A percentile compares a stretch with the other conserved stretches of the same genome.
phyloP scores from a whole-genome alignment of 2,888 invertebrate genomes.

The Thera obeliscata region DNA sequence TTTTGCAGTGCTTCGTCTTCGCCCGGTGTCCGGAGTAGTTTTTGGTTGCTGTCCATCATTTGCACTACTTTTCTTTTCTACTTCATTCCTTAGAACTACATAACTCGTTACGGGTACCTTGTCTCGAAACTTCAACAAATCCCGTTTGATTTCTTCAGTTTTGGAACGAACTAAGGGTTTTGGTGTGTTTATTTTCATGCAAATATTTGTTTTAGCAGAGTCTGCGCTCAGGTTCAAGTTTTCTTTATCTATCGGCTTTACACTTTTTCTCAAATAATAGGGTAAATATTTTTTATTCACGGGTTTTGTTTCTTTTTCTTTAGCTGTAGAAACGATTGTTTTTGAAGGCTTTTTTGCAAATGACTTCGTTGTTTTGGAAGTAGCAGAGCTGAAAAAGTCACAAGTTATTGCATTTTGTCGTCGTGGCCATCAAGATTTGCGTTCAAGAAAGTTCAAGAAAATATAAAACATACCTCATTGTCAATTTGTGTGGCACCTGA shows the following conservation, averaged over 20 bases:
- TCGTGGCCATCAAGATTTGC: conserved; percentile 30
- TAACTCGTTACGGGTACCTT: conserved; percentile 52
- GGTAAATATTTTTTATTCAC: conserved; percentile 55
- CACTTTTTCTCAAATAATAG: conserved; percentile 50
- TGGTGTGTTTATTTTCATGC: conserved; percentile 38
- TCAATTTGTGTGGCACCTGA: conserved; percentile 59
- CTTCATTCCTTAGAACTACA: conserved; percentile 61
- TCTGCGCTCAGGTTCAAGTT: conserved; percentile 46
- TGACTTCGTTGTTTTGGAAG: conserved; percentile 52
- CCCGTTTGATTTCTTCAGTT: conserved; percentile 52
- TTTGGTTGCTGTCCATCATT: conserved; percentile 44
- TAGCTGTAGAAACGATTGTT: conserved; percentile 34
- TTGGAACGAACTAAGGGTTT: conserved; percentile 42
- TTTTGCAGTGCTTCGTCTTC: conserved; percentile 40
- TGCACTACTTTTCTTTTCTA: conserved; percentile 50
- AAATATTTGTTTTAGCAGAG: conserved; percentile 37
- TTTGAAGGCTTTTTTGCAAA: conserved; percentile 45
- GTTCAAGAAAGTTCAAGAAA: not conserved
- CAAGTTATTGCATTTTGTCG: conserved; percentile 21
- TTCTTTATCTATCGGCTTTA: conserved; percentile 36
- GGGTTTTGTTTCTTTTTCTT: conserved; percentile 35
- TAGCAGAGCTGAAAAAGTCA: conserved; percentile 50
- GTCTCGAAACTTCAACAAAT: conserved; percentile 55
- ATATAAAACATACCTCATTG: conserved; percentile 51
- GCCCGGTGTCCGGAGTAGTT: conserved; percentile 37